Evolutionary conservation across 2,888 invertebrate species (phyloP).

Genomic region (Lissocephala sabroskyi): DNA sequence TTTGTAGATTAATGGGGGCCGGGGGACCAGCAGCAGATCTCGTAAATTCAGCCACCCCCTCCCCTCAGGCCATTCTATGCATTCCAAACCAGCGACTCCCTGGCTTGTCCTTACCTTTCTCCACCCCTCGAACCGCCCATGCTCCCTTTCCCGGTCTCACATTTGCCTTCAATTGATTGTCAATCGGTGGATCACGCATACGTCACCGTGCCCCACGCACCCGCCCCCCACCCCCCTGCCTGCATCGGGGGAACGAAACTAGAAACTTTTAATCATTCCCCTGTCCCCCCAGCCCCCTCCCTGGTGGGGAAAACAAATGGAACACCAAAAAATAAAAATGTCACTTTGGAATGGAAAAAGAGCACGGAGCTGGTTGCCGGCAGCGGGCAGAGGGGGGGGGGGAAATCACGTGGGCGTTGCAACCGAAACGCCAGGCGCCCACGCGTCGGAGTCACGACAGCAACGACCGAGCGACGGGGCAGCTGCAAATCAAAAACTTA

Average conservation of each 20-base stretch:
- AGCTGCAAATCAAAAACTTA: constrained; percentile 39
- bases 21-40: too few relatives aligned
- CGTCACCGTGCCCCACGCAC: constrained; percentile 44
- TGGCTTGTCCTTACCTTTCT: too few relatives aligned
- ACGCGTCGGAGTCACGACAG: constrained; percentile 19
- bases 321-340: constrained; percentile 22
- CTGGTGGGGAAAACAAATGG: constrained; percentile 12
- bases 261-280: constrained; percentile 39
- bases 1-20: too few relatives aligned
- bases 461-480: constrained; percentile 17
- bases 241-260: constrained; percentile 15
- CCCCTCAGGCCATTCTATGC: too few relatives aligned
- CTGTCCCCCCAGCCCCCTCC: too few relatives aligned
- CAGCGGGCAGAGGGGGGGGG: neutral
- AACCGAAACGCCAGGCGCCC: constrained; percentile 15
- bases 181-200: constrained; percentile 61
- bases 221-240: too few relatives aligned
- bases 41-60: too few relatives aligned
- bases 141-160: too few relatives aligned
- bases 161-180: constrained; percentile 46
- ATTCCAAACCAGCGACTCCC: too few relatives aligned
- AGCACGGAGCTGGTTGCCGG: neutral
- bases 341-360: constrained; percentile 13
- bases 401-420: constrained; percentile 24
- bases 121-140: too few relatives aligned